Evolutionary conservation across 2,888 invertebrate species (phyloP).

Genomic region (Unio pictorum): DNA sequence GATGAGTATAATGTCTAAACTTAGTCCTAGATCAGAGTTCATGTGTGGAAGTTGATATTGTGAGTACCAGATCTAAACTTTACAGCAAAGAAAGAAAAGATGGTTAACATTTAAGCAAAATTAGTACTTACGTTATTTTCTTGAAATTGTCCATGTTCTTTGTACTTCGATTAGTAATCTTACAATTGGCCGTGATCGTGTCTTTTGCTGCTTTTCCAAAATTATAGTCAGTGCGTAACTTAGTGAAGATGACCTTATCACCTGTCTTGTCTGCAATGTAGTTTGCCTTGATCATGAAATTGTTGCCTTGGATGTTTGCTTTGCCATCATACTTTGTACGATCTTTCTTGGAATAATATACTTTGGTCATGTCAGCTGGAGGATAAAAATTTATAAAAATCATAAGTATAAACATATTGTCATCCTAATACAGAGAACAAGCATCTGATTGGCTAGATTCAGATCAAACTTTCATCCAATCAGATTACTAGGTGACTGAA

Average conservation of each 20-base stretch:
- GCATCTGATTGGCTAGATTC: no score
- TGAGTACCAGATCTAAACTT: no score
- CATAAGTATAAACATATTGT: no score
- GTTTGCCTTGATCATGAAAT: conserved; percentile 16
- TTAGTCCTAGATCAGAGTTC: no score
- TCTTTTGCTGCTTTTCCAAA: conserved; percentile 38
- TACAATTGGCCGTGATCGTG: conserved; percentile 34
- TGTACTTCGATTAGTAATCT: conserved; percentile 28
- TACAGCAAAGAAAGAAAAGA: background rate
- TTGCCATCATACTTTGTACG: conserved; percentile 20
- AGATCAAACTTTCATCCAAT: no score
- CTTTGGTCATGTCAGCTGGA: conserved; percentile 15
- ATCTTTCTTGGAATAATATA: conserved; percentile 18
- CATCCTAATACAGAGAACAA: no score
- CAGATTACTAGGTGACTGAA: no score
- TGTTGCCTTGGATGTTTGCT: conserved; percentile 22
- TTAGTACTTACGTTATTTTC: conserved; percentile 35
- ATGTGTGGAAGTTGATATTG: no score
- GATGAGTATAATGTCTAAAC: no score
- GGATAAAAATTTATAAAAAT: background rate
- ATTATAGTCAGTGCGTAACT: conserved; percentile 40
- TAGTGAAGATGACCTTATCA: conserved; percentile 20
- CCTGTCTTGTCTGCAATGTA: conserved; percentile 26
- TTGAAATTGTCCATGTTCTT: conserved; percentile 28
- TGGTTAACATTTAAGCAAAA: background rate